These are phyloP conservation scores for Drosophila gunungcola DNA, from an alignment of 1,140 invertebrate genomes.

Conservation along the genomic window DNA sequence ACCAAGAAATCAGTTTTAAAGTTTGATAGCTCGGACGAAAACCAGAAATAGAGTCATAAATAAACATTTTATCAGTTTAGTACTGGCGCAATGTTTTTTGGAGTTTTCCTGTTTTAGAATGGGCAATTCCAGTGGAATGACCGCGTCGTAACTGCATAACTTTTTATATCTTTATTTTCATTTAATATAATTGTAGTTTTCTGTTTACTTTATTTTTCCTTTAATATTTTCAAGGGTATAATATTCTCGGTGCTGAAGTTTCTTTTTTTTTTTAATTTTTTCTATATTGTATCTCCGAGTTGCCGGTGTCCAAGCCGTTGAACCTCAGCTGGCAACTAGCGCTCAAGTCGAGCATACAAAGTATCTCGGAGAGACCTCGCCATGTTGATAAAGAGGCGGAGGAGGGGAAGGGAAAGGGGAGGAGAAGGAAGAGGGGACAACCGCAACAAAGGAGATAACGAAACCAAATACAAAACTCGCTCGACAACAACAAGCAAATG, in stretches of 20 bases:
- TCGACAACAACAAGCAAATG: slow-evolving; percentile 64
- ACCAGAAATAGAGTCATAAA: too few relatives aligned
- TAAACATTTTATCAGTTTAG: too few relatives aligned
- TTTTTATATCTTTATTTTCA: too few relatives aligned
- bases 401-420: not conserved
- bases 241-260: not conserved
- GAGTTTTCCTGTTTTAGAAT: too few relatives aligned
- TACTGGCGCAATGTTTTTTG: too few relatives aligned
- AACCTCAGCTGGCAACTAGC: slow-evolving; percentile 53
- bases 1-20: too few relatives aligned
- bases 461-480: slow-evolving; percentile 62
- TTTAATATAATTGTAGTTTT: too few relatives aligned
- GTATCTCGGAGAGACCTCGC: slow-evolving; percentile 36
- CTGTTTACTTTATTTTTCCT: too few relatives aligned
- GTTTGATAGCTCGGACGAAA: too few relatives aligned
- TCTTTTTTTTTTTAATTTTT: not conserved
- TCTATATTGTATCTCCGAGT: not conserved
- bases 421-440: slow-evolving; percentile 7
- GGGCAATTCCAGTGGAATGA: too few relatives aligned
- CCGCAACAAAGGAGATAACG: slow-evolving; percentile 60
- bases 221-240: not conserved
- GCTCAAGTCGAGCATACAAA: slow-evolving; percentile 45
- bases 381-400: not conserved
- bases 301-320: slow-evolving; percentile 44
- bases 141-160: too few relatives aligned